Percentiles rank a stretch among this genome's conserved stretches.
These are phyloP conservation scores for Ormyrus labotus DNA, from an alignment of 2,888 invertebrate genomes.

Conservation along the genomic window DNA sequence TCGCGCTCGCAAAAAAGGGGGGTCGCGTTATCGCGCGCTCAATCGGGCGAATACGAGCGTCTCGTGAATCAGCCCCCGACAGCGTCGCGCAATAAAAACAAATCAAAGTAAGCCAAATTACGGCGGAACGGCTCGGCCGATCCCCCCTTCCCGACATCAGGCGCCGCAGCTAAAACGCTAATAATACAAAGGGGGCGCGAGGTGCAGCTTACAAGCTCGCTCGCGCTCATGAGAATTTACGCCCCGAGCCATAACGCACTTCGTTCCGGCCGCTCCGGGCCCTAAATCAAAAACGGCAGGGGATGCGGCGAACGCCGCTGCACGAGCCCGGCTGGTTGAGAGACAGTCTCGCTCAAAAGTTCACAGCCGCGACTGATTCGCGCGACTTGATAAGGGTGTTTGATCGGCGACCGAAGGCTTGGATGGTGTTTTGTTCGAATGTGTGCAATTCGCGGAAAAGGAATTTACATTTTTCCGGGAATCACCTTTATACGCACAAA, in stretches of 20 bases:
- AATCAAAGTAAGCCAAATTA: constrained; percentile 26
- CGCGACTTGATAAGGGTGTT: neutral
- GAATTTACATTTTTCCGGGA: no score
- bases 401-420: no score
- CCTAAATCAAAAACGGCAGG: constrained; percentile 19
- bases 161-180: constrained; percentile 30
- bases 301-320: neutral
- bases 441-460: no score
- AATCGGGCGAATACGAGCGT: no score
- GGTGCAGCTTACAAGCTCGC: neutral
- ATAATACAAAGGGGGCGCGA: constrained; percentile 2
- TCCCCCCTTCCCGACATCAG: no score
- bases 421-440: no score
- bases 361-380: neutral
- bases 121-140: neutral
- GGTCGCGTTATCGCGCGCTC: no score
- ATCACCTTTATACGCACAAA: no score
- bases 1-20: no score
- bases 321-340: neutral
- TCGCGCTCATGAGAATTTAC: constrained; percentile 21
- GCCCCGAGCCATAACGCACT: constrained; percentile 22
- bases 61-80: neutral
- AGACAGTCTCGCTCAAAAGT: neutral
- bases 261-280: constrained; percentile 14
- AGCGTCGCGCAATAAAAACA: constrained; percentile 25